Conservation (phyloP, 2,113 vertebrate genomes). For the Lepisosteus osseus region DNA sequence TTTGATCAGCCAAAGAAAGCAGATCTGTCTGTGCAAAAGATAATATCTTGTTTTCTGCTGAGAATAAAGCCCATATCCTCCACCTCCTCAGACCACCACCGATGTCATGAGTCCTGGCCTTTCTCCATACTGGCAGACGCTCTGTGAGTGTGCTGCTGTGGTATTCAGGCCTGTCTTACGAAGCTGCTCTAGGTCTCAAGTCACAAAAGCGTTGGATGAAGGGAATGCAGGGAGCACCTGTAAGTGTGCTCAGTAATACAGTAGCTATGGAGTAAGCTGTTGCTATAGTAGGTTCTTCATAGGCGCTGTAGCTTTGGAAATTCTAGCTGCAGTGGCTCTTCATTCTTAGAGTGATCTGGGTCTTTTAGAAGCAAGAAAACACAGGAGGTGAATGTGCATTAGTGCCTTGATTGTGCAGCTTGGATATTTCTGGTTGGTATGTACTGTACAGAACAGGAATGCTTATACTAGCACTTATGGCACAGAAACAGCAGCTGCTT, state of each 20-base stretch:
- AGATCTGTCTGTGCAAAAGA: neutral
- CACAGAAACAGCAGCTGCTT: conserved; percentile 16
- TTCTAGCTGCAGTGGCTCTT: neutral
- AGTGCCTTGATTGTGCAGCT: neutral
- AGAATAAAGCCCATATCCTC: neutral
- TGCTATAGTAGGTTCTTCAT: neutral
- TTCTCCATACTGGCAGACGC: neutral
- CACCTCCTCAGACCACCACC: neutral
- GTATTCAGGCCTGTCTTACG: neutral
- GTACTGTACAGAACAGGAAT: conserved; percentile 20
- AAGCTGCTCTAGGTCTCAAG: neutral
- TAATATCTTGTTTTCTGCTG: neutral
- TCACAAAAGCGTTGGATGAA: neutral
- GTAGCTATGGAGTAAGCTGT: too few species aligned
- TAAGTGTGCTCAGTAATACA: too few species aligned
- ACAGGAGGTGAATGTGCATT: neutral
- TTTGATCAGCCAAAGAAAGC: conserved; percentile 2
- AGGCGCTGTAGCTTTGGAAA: neutral
- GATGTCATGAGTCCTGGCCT: neutral
- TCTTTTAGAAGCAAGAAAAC: neutral
- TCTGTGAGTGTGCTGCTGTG: neutral
- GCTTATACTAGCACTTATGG: conserved; percentile 18
- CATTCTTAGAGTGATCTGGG: neutral
- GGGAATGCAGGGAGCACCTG: neutral
- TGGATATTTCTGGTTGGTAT: conserved; percentile 6